Evolutionary conservation across 2,888 invertebrate species (phyloP), one percentile per base, ranked within the genome.

Genomic region (Patella pellucida): DNA sequence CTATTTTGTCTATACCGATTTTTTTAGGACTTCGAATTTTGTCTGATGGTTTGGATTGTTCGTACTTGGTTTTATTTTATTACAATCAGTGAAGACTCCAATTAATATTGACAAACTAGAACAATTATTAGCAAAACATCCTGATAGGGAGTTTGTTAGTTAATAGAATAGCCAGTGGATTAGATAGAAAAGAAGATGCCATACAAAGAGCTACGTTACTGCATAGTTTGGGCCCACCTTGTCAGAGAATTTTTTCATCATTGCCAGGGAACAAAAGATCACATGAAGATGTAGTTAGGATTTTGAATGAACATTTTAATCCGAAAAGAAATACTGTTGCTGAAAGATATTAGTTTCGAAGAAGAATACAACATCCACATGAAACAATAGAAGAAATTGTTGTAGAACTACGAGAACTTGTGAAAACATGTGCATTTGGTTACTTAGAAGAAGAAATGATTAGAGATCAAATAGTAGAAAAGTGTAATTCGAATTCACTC

Each of bases 361-460:
- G 19, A 15, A 56, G 56, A 14, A 19, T 56, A n/a, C 56, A 56
- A 56, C 56, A 56, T n/a, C 56, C 56, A 56, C 15, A 56, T 56
- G 56, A 56, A 15, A 56, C 12, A 11, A 56, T 56, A n/a, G 56
- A 56, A n/a, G 56, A 56, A 56, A 11, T 11, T 12, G n/a, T 56
- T 7, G 19, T 56, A 56, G 56, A 56, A n/a, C 56, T 56, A 11
- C 16, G 56, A 56, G n/a, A 56, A 11, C 19, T 56, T 16, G 56
- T 56, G 9, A 56, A 56, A 3, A 56, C 56, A 14, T 56, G 56
- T 56, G 56, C n/a, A 56, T 56, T 56, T 56, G 56, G 56, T 56
- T n/a, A 16, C 1, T 56, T 56, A 56, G n/a, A 56, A 56, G 56
- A 56, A 56, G 56, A 56, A 56, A 56, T 56, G 56, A 56, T 56